phyloP scores from a whole-genome alignment of 2,797 vertebrate species.

The Falco biarmicus region DNA sequence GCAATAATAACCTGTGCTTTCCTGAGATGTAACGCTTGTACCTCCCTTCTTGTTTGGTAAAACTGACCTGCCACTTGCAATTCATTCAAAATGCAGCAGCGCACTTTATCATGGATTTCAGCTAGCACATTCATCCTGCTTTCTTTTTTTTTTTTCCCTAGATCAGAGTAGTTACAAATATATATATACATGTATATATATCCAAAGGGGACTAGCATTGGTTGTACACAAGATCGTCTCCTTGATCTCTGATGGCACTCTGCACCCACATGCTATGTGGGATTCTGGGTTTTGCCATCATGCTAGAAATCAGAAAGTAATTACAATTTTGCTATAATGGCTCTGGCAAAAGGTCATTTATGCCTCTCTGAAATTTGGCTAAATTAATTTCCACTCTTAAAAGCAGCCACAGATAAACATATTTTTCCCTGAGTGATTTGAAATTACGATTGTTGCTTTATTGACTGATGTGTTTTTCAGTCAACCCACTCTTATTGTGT shows the following conservation, averaged over 20 bases:
- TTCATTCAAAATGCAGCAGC: background rate
- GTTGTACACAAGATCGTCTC: background rate
- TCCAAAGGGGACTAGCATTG: background rate
- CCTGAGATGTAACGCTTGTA: background rate
- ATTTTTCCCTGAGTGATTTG: constrained; percentile 22
- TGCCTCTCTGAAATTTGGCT: background rate
- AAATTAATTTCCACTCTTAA: constrained; percentile 37
- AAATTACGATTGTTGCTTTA: constrained; percentile 6
- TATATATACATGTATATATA: background rate
- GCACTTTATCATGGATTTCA: background rate
- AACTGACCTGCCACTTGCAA: background rate
- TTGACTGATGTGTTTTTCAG: constrained; percentile 21
- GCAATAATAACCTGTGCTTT: background rate
- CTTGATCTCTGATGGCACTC: background rate
- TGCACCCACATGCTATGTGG: background rate
- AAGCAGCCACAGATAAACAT: constrained; percentile 15
- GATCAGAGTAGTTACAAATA: background rate
- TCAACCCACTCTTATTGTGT: background rate
- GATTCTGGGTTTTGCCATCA: background rate
- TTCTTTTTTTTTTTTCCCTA: background rate
- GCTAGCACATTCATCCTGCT: background rate
- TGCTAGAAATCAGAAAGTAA: background rate
- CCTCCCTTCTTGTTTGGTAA: background rate
- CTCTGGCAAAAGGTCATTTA: constrained; percentile 15
- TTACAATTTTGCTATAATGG: background rate